Conservation (phyloP, 2,888 invertebrate species). For the Drosophila birchii region DNA sequence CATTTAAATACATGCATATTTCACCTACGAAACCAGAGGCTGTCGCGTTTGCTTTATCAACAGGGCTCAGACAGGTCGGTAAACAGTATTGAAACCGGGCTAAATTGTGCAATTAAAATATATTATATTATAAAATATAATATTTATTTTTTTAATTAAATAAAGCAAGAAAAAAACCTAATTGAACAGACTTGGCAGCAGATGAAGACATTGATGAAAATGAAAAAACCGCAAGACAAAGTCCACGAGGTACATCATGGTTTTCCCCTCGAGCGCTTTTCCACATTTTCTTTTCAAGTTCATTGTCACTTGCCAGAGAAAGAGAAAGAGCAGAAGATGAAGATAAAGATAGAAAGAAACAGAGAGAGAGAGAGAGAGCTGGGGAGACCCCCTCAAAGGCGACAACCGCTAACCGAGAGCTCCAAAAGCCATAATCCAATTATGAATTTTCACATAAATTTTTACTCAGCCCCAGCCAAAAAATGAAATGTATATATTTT, state of each 20-base stretch:
- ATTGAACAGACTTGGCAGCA: neutral
- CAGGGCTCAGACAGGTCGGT: conserved; percentile 1
- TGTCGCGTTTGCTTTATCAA: conserved; percentile 10
- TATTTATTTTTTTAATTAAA: neutral
- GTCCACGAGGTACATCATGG: conserved; percentile 25
- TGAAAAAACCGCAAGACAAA: conserved; percentile 33
- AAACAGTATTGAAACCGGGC: neutral
- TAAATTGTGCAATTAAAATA: neutral
- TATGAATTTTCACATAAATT: conserved; percentile 80
- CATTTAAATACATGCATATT: conserved; percentile 75
- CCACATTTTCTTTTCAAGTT: conserved; percentile 67
- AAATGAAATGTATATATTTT: conserved; percentile 30
- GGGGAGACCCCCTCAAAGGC: conserved; percentile 60
- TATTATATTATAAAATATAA: neutral
- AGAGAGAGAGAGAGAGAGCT: neutral
- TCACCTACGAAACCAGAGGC: conserved; percentile 50
- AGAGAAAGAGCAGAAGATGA: neutral
- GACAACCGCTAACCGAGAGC: conserved; percentile 66
- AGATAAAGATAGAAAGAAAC: no score
- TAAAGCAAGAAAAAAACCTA: conserved; percentile 3
- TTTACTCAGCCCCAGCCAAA: conserved; percentile 32
- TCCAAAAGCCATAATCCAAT: conserved; percentile 79
- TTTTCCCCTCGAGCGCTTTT: conserved; percentile 32
- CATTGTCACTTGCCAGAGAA: conserved; percentile 62
- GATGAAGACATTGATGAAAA: conserved; percentile 11